A percentile compares a stretch with the other conserved stretches of the same genome.
Conservation (phyloP, 64 coral and sea anemone species). For the Trachythela sp. region DNA sequence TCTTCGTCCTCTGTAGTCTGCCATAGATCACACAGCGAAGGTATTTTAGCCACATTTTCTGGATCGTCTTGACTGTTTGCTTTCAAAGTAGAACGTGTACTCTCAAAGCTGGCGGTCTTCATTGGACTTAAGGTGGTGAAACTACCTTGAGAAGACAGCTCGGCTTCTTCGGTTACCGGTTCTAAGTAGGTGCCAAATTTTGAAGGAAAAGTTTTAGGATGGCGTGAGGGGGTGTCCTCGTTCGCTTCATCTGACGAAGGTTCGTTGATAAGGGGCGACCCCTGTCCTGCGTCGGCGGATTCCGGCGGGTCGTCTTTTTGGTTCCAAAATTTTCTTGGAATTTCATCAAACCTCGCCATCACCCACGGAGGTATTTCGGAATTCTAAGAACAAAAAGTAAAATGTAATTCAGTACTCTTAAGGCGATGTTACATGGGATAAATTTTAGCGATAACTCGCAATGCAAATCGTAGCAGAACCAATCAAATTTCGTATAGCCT, state of each 20-base stretch:
- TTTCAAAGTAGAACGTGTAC: not conserved
- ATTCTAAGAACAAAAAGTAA: not conserved
- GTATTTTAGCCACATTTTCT: not conserved
- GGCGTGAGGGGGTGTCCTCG: not conserved
- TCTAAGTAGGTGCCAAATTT: conserved; percentile 13
- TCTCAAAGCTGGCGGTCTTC: not conserved
- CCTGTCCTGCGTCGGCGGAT: not conserved
- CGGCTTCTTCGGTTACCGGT: not conserved
- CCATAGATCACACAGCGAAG: not conserved
- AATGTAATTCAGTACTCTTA: too few species aligned
- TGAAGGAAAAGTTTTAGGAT: not conserved
- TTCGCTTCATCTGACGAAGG: not conserved
- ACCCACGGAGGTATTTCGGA: conserved; percentile 7
- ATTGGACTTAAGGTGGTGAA: not conserved
- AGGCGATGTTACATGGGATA: too few species aligned
- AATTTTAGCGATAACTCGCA: too few species aligned
- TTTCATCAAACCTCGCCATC: conserved; percentile 4
- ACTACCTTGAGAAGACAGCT: not conserved
- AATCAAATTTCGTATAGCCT: too few species aligned
- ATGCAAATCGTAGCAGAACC: too few species aligned
- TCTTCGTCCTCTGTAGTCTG: not conserved
- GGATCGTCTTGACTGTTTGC: not conserved
- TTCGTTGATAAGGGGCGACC: not conserved
- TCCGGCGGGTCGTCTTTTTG: not conserved
- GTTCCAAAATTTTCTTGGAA: not conserved